Percentiles rank a stretch among this genome's conserved stretches.
phyloP scores from a whole-genome alignment of 2,113 vertebrate genomes.

The Apeltes quadracus region DNA sequence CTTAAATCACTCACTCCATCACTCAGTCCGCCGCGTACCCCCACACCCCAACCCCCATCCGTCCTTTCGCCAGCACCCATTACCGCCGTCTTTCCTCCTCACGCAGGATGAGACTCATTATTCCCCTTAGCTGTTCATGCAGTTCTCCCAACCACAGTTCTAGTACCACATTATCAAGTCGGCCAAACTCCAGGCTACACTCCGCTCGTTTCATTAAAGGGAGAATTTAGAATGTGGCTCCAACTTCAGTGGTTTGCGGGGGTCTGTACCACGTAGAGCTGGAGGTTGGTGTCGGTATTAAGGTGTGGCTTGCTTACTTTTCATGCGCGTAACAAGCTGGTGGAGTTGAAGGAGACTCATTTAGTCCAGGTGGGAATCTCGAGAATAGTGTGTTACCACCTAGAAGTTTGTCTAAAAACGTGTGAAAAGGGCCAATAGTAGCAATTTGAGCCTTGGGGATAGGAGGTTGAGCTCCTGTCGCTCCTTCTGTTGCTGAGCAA shows the following conservation, averaged over 20 bases:
- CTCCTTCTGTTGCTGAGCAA: not conserved
- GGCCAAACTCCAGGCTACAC: conserved; percentile 16
- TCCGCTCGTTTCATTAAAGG: conserved; percentile 59
- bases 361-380: not conserved
- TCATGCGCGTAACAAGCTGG: conserved; percentile 19
- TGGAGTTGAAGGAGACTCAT: conserved; percentile 25
- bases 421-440: not conserved
- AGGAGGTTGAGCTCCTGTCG: not conserved
- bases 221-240: conserved; percentile 46
- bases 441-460: not conserved
- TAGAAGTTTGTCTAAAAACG: not conserved
- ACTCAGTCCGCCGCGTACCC: not conserved
- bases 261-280: conserved; percentile 31
- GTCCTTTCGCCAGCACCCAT: conserved; percentile 2
- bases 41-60: not conserved
- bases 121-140: not conserved
- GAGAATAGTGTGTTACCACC: not conserved
- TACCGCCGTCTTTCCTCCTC: conserved; percentile 8
- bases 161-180: conserved; percentile 19
- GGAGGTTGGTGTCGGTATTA: conserved; percentile 17
- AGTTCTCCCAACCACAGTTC: conserved; percentile 14
- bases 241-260: conserved; percentile 34
- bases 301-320: conserved; percentile 42
- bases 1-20: conserved; percentile 28
- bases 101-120: conserved; percentile 43